Percentiles rank a stretch among this genome's conserved stretches.
Conservation (phyloP, 2,888 invertebrate genomes). For the Brenthis hecate region DNA sequence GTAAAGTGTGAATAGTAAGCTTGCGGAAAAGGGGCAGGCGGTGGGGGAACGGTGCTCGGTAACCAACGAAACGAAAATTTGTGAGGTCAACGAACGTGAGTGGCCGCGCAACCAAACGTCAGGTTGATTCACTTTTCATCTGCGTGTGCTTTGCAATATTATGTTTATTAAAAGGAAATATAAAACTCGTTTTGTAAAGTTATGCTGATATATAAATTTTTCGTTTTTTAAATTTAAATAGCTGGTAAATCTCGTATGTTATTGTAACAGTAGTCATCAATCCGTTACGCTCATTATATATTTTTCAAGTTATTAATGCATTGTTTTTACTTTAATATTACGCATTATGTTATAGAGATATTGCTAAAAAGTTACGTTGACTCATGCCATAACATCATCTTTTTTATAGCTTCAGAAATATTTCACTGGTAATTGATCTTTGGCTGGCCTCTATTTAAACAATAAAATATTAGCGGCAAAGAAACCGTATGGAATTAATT, state of each 20-base stretch:
- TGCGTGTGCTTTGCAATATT: constrained; percentile 68
- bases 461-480: background rate
- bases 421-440: too few species aligned
- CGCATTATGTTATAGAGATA: too few species aligned
- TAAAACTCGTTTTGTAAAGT: constrained; percentile 57
- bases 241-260: background rate
- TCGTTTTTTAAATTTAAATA: background rate
- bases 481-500: background rate
- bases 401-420: too few species aligned
- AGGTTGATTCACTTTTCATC: constrained; percentile 82
- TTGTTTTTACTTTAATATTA: too few species aligned
- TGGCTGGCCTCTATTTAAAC: background rate
- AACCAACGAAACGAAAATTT: constrained; percentile 81
- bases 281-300: too few species aligned
- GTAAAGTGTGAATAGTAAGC: constrained; percentile 57
- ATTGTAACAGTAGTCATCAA: too few species aligned
- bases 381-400: too few species aligned
- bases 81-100: constrained; percentile 78
- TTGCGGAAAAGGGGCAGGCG: constrained; percentile 61
- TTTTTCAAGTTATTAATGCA: too few species aligned
- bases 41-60: constrained; percentile 54
- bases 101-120: constrained; percentile 76
- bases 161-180: constrained; percentile 44
- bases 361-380: too few species aligned
- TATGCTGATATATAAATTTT: constrained; percentile 15